phyloP scores from a whole-genome alignment of 2,888 invertebrate genomes.

The Argyresthia albistria region DNA sequence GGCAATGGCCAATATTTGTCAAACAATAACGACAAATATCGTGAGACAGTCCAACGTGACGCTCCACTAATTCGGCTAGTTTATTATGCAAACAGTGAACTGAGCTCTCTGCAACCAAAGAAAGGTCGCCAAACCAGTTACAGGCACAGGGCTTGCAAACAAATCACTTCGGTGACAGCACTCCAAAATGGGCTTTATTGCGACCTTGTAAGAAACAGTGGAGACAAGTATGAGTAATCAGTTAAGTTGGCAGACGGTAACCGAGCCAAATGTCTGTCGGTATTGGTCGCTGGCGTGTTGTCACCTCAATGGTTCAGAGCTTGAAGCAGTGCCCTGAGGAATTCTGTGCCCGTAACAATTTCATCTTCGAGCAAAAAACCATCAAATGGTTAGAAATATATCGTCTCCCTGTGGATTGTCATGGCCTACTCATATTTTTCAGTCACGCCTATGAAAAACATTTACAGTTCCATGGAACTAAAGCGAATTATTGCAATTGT shows the following conservation, averaged over 20 bases:
- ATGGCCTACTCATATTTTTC: too few relatives aligned
- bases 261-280: not conserved
- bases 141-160: not conserved
- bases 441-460: too few relatives aligned
- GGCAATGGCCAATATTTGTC: slow-evolving; percentile 3
- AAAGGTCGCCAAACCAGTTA: slow-evolving; percentile 66
- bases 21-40: slow-evolving; percentile 8
- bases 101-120: slow-evolving; percentile 30
- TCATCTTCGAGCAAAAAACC: too few relatives aligned
- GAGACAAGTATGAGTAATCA: not conserved
- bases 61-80: slow-evolving; percentile 9
- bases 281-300: not conserved
- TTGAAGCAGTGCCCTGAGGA: too few relatives aligned
- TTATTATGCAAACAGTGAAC: slow-evolving; percentile 10
- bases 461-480: too few relatives aligned
- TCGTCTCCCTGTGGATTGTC: too few relatives aligned
- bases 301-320: not conserved
- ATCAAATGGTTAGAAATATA: too few relatives aligned
- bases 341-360: too few relatives aligned
- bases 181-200: not conserved
- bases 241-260: not conserved
- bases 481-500: too few relatives aligned
- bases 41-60: slow-evolving; percentile 2
- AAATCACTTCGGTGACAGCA: not conserved
- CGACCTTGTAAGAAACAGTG: too few relatives aligned